A percentile compares a stretch with the other conserved stretches of the same genome.
These are phyloP conservation scores for Anagrus nilaparvatae DNA, from an alignment of 1,140 invertebrate species.

Conservation along the genomic window DNA sequence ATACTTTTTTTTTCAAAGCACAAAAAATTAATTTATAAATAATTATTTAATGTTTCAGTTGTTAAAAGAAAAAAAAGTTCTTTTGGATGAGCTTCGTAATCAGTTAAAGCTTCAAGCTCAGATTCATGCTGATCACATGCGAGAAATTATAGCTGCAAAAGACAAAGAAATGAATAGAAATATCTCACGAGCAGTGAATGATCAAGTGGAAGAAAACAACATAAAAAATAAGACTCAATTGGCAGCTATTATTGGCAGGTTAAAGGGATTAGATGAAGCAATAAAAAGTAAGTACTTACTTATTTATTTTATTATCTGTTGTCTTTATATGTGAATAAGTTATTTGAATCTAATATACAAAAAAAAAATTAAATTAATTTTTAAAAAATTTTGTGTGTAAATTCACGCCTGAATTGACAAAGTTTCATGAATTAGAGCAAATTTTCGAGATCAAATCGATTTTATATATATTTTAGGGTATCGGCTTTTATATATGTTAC, in stretches of 20 bases:
- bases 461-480: too few relatives aligned
- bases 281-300: conserved; percentile 61
- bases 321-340: too few relatives aligned
- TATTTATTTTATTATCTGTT: too few relatives aligned
- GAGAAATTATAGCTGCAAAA: conserved; percentile 60
- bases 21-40: too few relatives aligned
- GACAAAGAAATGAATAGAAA: conserved; percentile 57
- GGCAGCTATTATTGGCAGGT: conserved; percentile 66
- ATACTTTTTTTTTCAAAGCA: too few relatives aligned
- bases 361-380: too few relatives aligned
- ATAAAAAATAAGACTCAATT: conserved; percentile 66
- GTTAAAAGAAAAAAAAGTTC: conserved; percentile 49
- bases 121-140: conserved; percentile 73
- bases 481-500: too few relatives aligned
- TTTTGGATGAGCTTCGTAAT: conserved; percentile 62
- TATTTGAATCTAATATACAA: too few relatives aligned
- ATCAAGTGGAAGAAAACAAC: conserved; percentile 58
- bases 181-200: conserved; percentile 55
- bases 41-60: conserved; percentile 51
- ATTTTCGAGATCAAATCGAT: too few relatives aligned
- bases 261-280: conserved; percentile 79
- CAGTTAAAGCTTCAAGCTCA: conserved; percentile 72
- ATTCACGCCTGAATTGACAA: too few relatives aligned
- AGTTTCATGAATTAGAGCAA: too few relatives aligned
- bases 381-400: too few relatives aligned